Conservation (phyloP, 1,140 invertebrate species). For the Anadara kagoshimensis region DNA sequence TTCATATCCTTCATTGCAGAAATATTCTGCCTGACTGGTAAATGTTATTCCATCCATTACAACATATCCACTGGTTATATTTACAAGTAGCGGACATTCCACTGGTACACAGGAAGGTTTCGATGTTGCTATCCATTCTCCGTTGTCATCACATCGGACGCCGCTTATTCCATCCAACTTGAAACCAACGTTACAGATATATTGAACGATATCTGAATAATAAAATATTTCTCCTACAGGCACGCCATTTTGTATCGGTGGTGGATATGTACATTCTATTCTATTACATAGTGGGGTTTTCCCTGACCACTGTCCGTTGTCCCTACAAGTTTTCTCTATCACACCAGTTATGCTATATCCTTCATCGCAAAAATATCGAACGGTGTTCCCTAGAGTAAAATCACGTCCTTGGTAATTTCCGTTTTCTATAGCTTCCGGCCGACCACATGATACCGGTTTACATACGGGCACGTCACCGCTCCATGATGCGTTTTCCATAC, state of each 20-base stretch:
- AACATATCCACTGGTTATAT: slow-evolving; percentile 9
- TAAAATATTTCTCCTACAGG: slow-evolving; percentile 38
- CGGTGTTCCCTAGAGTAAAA: slow-evolving; percentile 77
- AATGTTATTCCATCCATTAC: slow-evolving; percentile 6
- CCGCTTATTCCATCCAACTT: slow-evolving; percentile 82
- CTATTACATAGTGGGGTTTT: slow-evolving; percentile 65
- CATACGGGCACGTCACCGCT: slow-evolving; percentile 86
- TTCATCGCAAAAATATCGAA: slow-evolving; percentile 72
- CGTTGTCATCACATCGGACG: not conserved
- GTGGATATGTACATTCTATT: slow-evolving; percentile 52
- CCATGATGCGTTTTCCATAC: slow-evolving; percentile 92
- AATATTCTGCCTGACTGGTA: slow-evolving; percentile 49
- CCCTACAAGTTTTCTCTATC: slow-evolving; percentile 63
- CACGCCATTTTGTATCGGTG: slow-evolving; percentile 56
- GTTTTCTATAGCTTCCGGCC: slow-evolving; percentile 43
- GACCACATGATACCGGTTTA: slow-evolving; percentile 73
- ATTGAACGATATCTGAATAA: slow-evolving; percentile 75
- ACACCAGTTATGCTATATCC: slow-evolving; percentile 72
- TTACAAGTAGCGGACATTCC: slow-evolving; percentile 36
- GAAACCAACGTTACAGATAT: slow-evolving; percentile 86
- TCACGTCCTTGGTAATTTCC: slow-evolving; percentile 57
- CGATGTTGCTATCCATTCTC: not conserved
- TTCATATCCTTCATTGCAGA: slow-evolving; percentile 82
- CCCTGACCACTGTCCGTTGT: slow-evolving; percentile 70
- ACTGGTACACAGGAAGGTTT: slow-evolving; percentile 36